Evolutionary conservation across 2,113 vertebrate genomes (phyloP), one percentile per base, ranked within the genome.

Genomic region (Aspiorhynchus laticeps): DNA sequence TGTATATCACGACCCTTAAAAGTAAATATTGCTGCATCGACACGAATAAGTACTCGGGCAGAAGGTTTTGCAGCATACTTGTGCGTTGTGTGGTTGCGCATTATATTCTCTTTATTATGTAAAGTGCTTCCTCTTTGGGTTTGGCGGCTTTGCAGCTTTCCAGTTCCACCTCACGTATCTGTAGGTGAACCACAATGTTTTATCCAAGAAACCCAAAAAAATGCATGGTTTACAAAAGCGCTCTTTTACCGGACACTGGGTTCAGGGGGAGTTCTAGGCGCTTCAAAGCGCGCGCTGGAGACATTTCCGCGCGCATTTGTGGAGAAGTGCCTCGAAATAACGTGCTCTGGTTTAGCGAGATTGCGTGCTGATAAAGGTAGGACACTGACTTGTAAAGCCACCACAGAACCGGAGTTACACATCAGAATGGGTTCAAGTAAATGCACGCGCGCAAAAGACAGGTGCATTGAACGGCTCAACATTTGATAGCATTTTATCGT

Each of bases 21-120:
- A 90, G 87, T 89, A 80, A 92, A 90, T 90, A 87, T 80, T 92
- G 92, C 92, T 93, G 92, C 93, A 88, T 92, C 53, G 86, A 90
- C 91, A 92, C 86, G 77, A 91, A 85, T 65, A 61, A 59, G 75
- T 26, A 48, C 36, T 53, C 63, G 46, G 48, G 14, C 36, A 38
- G 5, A 63, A 21, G 28, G 31, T n/a, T 79, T 48, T 31, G 21
- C 59, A 31, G 43, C 61, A 43, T 81, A 67, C 73, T 26, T 46
- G n/a, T 48, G 73, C 53, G 61, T 67, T 79, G n/a, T 17, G 41
- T 63, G 56, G 41, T n/a, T 56, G 51, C 67, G 48, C 67, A 74
- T 84, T 84, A 26, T 75, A 73, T 87, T 82, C 79, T 82, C 38
- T 87, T 73, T 82, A 73, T 80, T 61, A 80, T 86, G 77, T 75